Evolutionary conservation across 2,888 invertebrate genomes (phyloP).

Genomic region (Apodemia zela): DNA sequence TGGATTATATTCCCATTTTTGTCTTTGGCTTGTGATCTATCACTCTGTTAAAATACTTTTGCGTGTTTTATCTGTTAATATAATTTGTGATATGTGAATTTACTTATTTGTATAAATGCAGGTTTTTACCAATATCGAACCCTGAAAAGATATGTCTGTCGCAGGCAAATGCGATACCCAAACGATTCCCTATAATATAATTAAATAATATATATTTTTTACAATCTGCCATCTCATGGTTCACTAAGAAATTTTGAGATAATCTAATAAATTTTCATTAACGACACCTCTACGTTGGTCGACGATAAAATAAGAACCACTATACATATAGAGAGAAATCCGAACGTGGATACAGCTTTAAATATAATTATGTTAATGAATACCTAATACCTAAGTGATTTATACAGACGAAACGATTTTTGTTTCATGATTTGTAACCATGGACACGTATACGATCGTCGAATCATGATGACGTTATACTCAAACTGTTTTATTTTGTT

Average conservation of each 20-base stretch:
- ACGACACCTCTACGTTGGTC: constrained; percentile 79
- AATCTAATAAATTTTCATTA: constrained; percentile 79
- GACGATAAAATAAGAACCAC: constrained; percentile 78
- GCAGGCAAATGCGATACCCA: constrained; percentile 54
- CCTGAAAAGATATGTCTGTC: constrained; percentile 69
- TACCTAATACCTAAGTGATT: constrained; percentile 71
- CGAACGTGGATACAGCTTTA: constrained; percentile 77
- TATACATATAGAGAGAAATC: constrained; percentile 81
- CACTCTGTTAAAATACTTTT: constrained; percentile 70
- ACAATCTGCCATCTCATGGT: constrained; percentile 79
- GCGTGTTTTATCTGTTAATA: constrained; percentile 40
- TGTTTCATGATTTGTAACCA: constrained; percentile 74
- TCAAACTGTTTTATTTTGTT: not conserved
- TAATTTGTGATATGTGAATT: constrained; percentile 67
- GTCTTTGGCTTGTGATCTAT: constrained; percentile 78
- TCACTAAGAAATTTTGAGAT: constrained; percentile 71
- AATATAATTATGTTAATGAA: constrained; percentile 77
- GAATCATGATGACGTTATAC: constrained; percentile 36
- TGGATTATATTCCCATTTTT: constrained; percentile 54
- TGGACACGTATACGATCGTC: constrained; percentile 77
- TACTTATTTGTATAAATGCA: constrained; percentile 38
- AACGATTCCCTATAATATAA: constrained; percentile 71
- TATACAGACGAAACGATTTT: constrained; percentile 74
- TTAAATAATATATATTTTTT: constrained; percentile 69
- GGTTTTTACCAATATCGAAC: constrained; percentile 47